Evolutionary conservation across 2,797 vertebrate genomes (phyloP), one percentile per base, ranked within the genome.

Genomic region (Coilia nasus): DNA sequence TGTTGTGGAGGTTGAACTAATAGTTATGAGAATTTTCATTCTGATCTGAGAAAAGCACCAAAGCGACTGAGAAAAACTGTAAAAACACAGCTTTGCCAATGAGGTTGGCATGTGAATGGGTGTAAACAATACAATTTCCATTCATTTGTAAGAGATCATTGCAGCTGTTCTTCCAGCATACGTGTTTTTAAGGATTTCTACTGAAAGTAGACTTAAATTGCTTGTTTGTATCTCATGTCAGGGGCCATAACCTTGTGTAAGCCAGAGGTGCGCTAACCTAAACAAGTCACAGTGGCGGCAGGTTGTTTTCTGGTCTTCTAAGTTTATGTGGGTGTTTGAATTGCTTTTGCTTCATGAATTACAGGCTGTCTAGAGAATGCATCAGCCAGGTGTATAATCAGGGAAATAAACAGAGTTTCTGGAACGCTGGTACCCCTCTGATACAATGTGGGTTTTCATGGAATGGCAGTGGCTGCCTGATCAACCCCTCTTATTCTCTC

Each of bases 301-400:
- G 71, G 71, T 78, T 44, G 19, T 41, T 78, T 17, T 41, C 15
- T 78, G 31, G 15, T 7, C 71, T 78, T 31, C 17, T 15, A 44
- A 35, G 35, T 7, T 78, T 9, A 44, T 19, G 31, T 41, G 71
- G 71, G 35, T 78, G 71, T 78, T 21, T 78, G 71, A 21, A 44
- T 44, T 35, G 31, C 35, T 78, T 2, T 21, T 44, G 31, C 71
- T 21, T 78, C 71, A 78, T 9, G 15, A 44, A 78, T 78, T 44
- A 44, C 35, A 78, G 71, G 35, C 35, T 78, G 71, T 78, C 71
- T 78, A 31, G 35, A 21, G 35, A 41, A 19, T 78, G 35, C 17
- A 21, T 44, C 71, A 78, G 15, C 71, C 35, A 78, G 71, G 17
- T 78, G 41, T 78, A 21, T 78, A 78, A 78, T 78, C 71, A 78